Evolutionary conservation across 1,140 invertebrate genomes (phyloP).

Genomic region (Lamellibrachia luymesi): DNA sequence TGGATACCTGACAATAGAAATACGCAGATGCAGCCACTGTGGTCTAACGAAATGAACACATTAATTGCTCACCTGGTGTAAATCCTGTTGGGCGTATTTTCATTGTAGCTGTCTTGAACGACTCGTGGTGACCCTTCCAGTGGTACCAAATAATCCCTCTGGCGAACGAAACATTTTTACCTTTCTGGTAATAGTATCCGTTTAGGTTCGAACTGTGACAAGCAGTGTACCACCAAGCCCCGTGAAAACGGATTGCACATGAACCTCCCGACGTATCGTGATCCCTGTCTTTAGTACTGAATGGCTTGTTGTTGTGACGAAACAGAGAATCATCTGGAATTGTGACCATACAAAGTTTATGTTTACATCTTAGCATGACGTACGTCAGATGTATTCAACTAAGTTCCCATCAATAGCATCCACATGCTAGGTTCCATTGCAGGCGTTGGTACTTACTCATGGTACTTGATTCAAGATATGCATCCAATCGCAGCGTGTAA

Average conservation of each 20-base stretch:
- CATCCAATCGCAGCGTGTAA: not conserved
- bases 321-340: not conserved
- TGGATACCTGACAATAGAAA: too few species aligned
- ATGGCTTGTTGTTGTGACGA: not conserved
- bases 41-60: too few species aligned
- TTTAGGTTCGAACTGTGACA: slow-evolving; percentile 47
- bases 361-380: not conserved
- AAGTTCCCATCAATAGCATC: not conserved
- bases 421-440: not conserved
- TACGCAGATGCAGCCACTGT: too few species aligned
- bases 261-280: not conserved
- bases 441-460: not conserved
- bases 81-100: not conserved
- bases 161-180: not conserved
- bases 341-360: not conserved
- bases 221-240: slow-evolving; percentile 46
- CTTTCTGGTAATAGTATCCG: slow-evolving; percentile 26
- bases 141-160: not conserved
- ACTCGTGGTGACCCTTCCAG: not conserved
- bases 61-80: not conserved
- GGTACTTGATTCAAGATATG: not conserved
- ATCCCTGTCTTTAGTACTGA: not conserved
- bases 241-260: not conserved
- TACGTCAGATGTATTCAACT: too few species aligned
- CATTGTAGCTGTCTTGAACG: not conserved